Conservation (phyloP, 2,113 vertebrate species). For the Arizona elegans region DNA sequence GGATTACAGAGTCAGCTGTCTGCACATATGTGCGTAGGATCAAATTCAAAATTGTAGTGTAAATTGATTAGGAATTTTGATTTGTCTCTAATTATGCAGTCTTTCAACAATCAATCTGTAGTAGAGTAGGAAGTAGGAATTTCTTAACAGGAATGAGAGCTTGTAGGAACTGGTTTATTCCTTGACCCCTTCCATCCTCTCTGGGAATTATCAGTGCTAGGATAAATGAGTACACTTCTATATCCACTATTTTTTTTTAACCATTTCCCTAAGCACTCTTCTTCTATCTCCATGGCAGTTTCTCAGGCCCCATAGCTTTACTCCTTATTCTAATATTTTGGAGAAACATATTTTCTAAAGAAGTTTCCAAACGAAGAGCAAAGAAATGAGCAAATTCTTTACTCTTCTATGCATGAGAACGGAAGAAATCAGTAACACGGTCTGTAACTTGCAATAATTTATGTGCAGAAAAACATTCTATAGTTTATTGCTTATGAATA, state of each 20-base stretch:
- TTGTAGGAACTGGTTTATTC: neutral
- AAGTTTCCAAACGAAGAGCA: neutral
- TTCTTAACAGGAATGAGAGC: neutral
- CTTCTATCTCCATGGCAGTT: neutral
- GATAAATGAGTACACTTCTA: neutral
- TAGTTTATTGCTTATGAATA: neutral
- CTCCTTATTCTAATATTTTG: neutral
- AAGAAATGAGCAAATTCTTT: neutral
- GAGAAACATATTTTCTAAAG: neutral
- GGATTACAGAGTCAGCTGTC: neutral
- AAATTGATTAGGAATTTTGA: neutral
- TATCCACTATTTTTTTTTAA: neutral
- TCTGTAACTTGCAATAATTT: neutral
- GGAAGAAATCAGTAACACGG: neutral
- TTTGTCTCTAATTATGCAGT: neutral
- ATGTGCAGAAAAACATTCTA: neutral
- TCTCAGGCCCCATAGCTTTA: neutral
- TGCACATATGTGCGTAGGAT: neutral
- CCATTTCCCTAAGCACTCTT: neutral
- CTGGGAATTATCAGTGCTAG: neutral
- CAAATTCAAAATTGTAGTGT: neutral
- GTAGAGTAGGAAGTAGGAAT: neutral
- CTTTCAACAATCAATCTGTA: neutral
- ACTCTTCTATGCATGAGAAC: neutral
- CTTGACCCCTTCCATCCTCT: neutral